Percentiles rank a stretch among this genome's conserved stretches.
These are phyloP conservation scores for Spialia ferax DNA, from an alignment of 2,888 invertebrate genomes.

Conservation along the genomic window DNA sequence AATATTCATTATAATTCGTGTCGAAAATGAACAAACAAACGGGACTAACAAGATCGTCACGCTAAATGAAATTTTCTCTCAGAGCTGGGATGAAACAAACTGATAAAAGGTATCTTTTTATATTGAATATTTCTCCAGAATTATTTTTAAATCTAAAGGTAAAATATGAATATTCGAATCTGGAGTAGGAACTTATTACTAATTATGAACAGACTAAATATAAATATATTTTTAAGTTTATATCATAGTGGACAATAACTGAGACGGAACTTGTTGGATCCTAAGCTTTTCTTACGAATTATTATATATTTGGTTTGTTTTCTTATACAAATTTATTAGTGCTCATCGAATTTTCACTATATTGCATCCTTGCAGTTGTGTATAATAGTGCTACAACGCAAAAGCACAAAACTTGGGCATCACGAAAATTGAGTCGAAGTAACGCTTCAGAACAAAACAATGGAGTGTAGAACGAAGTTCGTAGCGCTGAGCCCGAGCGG, in stretches of 20 bases:
- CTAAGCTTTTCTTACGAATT: no score
- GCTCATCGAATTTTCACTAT: no score
- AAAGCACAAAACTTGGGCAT: neutral
- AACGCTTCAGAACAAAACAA: constrained; percentile 7
- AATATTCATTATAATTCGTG: constrained; percentile 36
- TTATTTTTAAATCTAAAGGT: no score
- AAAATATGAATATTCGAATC: no score
- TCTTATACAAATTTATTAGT: no score
- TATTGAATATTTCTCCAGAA: neutral
- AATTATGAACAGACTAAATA: no score
- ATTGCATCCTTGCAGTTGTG: no score
- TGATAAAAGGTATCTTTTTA: neutral
- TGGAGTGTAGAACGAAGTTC: constrained; percentile 5
- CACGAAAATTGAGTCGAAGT: neutral
- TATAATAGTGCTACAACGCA: neutral
- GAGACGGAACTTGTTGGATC: no score
- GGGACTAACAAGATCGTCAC: constrained; percentile 30
- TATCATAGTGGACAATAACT: no score
- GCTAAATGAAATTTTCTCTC: constrained; percentile 10
- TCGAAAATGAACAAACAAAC: constrained; percentile 27
- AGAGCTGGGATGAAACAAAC: neutral
- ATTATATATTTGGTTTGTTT: no score
- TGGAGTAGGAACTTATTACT: no score
- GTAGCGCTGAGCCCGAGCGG: constrained; percentile 13
- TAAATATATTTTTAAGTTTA: no score